phyloP scores from a whole-genome alignment of 2,113 vertebrate genomes.

The Chunga burmeisteri region DNA sequence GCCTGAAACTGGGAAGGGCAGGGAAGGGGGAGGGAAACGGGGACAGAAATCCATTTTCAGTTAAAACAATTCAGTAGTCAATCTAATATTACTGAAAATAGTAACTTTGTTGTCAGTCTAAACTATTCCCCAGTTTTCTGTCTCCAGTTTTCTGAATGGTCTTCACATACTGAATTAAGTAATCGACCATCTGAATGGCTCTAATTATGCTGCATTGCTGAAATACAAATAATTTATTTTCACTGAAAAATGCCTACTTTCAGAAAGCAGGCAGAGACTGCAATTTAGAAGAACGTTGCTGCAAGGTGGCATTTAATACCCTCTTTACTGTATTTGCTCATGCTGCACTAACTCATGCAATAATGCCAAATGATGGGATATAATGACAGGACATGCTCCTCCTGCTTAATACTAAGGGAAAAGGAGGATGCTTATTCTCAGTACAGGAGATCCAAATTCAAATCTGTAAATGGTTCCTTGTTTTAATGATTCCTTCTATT shows the following conservation, averaged over 20 bases:
- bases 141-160: not conserved
- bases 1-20: not conserved
- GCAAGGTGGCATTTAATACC: not conserved
- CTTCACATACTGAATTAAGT: not conserved
- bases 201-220: not conserved
- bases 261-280: not conserved
- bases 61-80: not conserved
- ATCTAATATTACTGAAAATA: not conserved
- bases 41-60: not conserved
- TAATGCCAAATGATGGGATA: not conserved
- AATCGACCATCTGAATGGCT: not conserved
- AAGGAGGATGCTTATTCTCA: not conserved
- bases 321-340: not conserved
- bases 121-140: not conserved
- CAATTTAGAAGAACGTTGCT: not conserved
- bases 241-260: not conserved
- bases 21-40: fast-evolving
- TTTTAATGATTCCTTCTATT: not conserved
- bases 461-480: not conserved
- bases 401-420: not conserved
- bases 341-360: not conserved
- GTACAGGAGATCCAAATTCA: not conserved
- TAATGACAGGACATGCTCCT: not conserved
- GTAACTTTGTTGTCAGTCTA: not conserved
- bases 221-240: not conserved